Base-by-base conservation (phyloP, 1,140 invertebrate species). In the Scaptomyza hsui region DNA sequence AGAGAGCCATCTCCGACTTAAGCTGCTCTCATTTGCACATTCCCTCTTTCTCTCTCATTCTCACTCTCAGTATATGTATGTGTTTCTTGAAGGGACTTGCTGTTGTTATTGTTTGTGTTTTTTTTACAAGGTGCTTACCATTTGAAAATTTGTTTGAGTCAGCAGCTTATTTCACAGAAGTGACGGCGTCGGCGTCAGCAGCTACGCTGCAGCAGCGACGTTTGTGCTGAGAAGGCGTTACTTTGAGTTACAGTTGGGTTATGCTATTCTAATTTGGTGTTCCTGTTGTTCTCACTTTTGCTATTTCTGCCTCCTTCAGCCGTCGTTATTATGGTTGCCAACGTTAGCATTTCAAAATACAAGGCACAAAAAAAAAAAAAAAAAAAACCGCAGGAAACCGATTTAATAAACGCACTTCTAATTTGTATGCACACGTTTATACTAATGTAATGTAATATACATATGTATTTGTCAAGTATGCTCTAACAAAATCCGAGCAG, bases 111-210 rank as follows among this genome's bases (percentile, higher is more conserved):
- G 26, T 42, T 70, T 26, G 52, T 59, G 4, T 60, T 39, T 35
- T 24, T 56, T 62, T 61, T 21, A 41, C 69, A 69, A 70, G 62
- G 70, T 67, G 32, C 81, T 88, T 88, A 86, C 81, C 81, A 86
- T 86, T 88, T 78, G 82, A 62, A 60, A 65, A 88, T 75, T 81
- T 77, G 70, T 72, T 68, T 73, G 47, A 75, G 77, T 86, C 82
- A 86, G 81, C 81, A 70, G 73, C 65, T 81, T 81, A 67, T 64
- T 68, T 49, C 48, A 41, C 60, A 65, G 45, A 39, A 53, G 64
- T 45, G 24, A 51, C 45, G 41, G 13, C 29, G 39, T 56, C 67
- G 61, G 15, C 70, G 56, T 61, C 70, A 24, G 51, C 18, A 42
- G 53, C 45, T 56, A 21, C 49, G 61, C 18, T 29, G 47, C 44